phyloP scores from a whole-genome alignment of 2,888 invertebrate species.

The Synanthedon vespiformis region DNA sequence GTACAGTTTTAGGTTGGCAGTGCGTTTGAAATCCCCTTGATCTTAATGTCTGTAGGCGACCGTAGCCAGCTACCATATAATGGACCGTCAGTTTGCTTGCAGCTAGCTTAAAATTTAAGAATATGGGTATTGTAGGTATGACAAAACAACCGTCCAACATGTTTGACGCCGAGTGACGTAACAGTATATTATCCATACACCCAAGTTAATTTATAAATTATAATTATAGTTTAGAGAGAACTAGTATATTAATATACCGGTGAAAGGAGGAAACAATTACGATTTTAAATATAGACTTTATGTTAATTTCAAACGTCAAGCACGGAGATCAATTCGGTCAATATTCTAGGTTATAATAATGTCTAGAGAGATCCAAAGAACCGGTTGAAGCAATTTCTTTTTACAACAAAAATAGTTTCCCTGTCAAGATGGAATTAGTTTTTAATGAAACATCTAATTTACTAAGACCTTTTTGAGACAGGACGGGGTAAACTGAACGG shows the following conservation, averaged over 20 bases:
- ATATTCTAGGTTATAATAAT: not conserved
- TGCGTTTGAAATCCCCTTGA: too few relatives aligned
- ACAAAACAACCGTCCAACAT: too few relatives aligned
- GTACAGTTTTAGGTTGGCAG: too few relatives aligned
- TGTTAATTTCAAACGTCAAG: not conserved
- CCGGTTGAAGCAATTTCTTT: not conserved
- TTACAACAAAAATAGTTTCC: not conserved
- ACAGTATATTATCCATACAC: not conserved
- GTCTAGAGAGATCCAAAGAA: not conserved
- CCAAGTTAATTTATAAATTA: not conserved
- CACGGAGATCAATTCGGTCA: not conserved
- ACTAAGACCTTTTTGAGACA: conserved; percentile 46
- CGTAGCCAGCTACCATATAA: too few relatives aligned
- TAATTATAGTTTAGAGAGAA: not conserved
- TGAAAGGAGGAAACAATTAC: not conserved
- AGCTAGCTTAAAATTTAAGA: too few relatives aligned
- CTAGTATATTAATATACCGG: not conserved
- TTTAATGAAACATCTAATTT: not conserved
- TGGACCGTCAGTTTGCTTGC: too few relatives aligned
- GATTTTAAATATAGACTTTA: not conserved
- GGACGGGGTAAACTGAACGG: conserved; percentile 59
- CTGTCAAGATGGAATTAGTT: too few relatives aligned
- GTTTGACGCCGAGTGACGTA: not conserved
- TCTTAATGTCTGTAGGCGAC: too few relatives aligned
- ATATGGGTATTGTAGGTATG: too few relatives aligned